phyloP scores from a whole-genome alignment of 2,888 invertebrate species.

The Eilema depressum region DNA sequence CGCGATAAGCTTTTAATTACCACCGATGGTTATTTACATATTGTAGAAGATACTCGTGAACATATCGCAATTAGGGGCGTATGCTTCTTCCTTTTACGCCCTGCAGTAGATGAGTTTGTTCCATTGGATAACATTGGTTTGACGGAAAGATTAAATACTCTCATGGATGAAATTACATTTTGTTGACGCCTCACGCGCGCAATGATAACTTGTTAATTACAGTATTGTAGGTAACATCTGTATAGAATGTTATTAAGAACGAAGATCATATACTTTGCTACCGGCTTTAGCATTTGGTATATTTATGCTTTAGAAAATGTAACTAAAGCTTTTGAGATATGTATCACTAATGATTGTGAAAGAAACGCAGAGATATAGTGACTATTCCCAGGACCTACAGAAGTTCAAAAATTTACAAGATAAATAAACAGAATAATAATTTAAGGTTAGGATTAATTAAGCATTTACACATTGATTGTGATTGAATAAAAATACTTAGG shows the following conservation, averaged over 20 bases:
- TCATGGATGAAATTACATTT: constrained; percentile 55
- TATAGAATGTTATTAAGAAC: no score
- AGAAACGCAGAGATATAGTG: background rate
- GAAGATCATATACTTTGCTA: no score
- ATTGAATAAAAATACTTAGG: no score
- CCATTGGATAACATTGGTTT: constrained; percentile 78
- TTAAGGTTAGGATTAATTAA: background rate
- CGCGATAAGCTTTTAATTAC: constrained; percentile 86
- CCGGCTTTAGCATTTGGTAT: no score
- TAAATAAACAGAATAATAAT: background rate
- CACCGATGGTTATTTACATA: constrained; percentile 85
- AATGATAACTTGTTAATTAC: background rate
- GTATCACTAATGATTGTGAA: background rate
- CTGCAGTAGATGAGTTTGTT: constrained; percentile 68
- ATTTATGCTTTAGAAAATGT: no score
- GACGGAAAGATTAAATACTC: constrained; percentile 77
- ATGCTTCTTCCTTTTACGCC: constrained; percentile 81
- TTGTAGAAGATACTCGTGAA: constrained; percentile 80
- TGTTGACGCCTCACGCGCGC: background rate
- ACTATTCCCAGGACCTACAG: no score
- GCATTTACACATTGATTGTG: background rate
- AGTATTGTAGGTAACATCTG: background rate
- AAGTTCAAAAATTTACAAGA: background rate
- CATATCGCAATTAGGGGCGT: constrained; percentile 85
- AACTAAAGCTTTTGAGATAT: background rate